Evolutionary conservation across 1,140 invertebrate genomes (phyloP), one percentile per base, ranked within the genome.

Genomic region (Cataglyphis hispanica): DNA sequence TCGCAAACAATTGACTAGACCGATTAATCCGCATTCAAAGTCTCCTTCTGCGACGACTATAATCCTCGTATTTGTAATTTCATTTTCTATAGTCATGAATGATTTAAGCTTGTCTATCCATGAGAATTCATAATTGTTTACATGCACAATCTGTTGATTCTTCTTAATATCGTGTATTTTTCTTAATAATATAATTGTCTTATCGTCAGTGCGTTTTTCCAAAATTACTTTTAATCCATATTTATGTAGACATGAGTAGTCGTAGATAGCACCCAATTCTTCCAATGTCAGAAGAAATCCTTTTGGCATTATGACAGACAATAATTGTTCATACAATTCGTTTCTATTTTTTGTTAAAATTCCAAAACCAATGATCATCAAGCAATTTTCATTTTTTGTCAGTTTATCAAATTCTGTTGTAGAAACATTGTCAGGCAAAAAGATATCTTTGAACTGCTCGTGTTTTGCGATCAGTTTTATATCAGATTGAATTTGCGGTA

Each of bases 21-120:
- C 99, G 22, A 99, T 90, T 27, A 99, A 94, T 46, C 99, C 99
- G 94, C 96, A 98, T 0, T 96, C 92, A 5, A 93, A 91, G 77
- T 97, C 96, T 84, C 95, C 95, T 92, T 96, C 95, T 10, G 95
- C 94, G 56, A 96, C 96, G 0, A 97, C 89, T 10, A 97, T 93
- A 8, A 96, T 78, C 13, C 80, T 89, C 0, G 16, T 22, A 6
- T 34, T 60, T 1, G 19, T n/a, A 40, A 1, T 22, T 6, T 89
- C 83, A 66, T 95, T 94, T 34, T 95, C 94, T 1, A 95, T 94
- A 85, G 95, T 95, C 80, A 96, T 96, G 0, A 97, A 87, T 19
- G 94, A 93, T 80, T 95, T 94, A 1, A 96, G 75, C 53, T 92
- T 76, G 7, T 91, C 58, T 7, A 96, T 74, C 96, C 96, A 96